Percentiles rank a stretch among this genome's conserved stretches.
Conservation (phyloP, 2,888 invertebrate species). For the Lissocephala sabroskyi region DNA sequence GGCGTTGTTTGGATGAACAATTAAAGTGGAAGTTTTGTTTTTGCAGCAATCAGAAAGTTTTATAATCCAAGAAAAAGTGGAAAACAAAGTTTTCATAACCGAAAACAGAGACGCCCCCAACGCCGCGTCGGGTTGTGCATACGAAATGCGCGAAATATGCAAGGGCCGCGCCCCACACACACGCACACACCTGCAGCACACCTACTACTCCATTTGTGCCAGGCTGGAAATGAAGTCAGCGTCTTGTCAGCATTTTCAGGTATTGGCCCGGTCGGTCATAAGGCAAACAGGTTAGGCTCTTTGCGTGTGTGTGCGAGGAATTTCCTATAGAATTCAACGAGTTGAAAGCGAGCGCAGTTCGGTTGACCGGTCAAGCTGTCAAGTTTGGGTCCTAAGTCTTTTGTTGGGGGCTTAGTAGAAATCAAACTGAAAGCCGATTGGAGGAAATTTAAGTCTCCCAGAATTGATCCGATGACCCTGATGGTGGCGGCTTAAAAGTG, state of each 20-base stretch:
- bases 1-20: too few species aligned
- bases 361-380: slow-evolving; percentile 13
- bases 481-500: too few species aligned
- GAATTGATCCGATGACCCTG: background rate
- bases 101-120: slow-evolving; percentile 14
- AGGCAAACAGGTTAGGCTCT: background rate
- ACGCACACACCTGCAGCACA: slow-evolving; percentile 19
- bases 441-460: background rate
- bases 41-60: too few species aligned
- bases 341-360: slow-evolving; percentile 33
- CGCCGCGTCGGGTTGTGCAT: slow-evolving; percentile 3
- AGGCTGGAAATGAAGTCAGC: slow-evolving; percentile 21
- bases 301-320: slow-evolving; percentile 7
- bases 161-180: too few species aligned
- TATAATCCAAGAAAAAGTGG: too few species aligned
- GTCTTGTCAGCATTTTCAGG: slow-evolving; percentile 1
- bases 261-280: background rate
- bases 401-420: slow-evolving; percentile 1
- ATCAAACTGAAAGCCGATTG: background rate
- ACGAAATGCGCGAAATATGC: slow-evolving; percentile 26
- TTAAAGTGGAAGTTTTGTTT: too few species aligned
- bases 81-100: slow-evolving; percentile 32
- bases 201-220: too few species aligned
- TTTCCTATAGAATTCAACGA: too few species aligned
- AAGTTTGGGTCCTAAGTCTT: slow-evolving; percentile 31